phyloP scores from a whole-genome alignment of 2,888 invertebrate species.

The Drosophila prolongata region DNA sequence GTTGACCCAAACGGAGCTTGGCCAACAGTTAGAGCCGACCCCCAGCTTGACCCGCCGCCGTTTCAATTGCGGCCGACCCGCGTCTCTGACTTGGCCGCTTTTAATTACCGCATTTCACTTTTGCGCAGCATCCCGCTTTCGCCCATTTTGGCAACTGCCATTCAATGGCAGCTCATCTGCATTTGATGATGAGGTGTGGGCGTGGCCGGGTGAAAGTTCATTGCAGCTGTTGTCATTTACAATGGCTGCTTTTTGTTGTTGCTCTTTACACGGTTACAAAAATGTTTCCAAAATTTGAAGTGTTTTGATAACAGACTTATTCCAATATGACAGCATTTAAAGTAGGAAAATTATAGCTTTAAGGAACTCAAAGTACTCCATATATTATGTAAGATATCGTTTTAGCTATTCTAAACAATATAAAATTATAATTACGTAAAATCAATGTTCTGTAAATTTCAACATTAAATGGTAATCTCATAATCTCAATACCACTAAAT shows the following conservation, averaged over 20 bases:
- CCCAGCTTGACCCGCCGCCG: conserved; percentile 27
- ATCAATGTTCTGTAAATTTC: too few species aligned
- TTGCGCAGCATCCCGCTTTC: conserved; percentile 15
- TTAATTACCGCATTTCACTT: conserved; percentile 67
- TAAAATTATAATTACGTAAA: too few species aligned
- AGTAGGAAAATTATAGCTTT: too few species aligned
- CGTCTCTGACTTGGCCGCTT: conserved; percentile 62
- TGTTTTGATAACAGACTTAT: too few species aligned
- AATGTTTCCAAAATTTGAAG: too few species aligned
- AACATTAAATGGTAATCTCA: too few species aligned
- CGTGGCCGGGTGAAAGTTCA: conserved; percentile 40
- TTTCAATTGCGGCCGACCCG: conserved; percentile 51
- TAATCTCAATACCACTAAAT: too few species aligned
- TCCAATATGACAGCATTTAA: too few species aligned
- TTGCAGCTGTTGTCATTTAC: conserved; percentile 40
- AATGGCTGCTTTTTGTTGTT: neutral
- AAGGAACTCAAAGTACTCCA: too few species aligned
- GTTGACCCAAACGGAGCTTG: conserved; percentile 26
- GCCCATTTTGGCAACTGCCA: conserved; percentile 30
- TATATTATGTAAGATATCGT: too few species aligned
- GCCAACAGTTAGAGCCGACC: conserved; percentile 28
- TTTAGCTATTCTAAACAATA: too few species aligned
- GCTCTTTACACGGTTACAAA: conserved; percentile 3
- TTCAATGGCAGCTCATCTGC: conserved; percentile 67
- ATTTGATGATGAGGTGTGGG: conserved; percentile 42